phyloP scores from a whole-genome alignment of 2,113 vertebrate species.

The Grallaria varia region DNA sequence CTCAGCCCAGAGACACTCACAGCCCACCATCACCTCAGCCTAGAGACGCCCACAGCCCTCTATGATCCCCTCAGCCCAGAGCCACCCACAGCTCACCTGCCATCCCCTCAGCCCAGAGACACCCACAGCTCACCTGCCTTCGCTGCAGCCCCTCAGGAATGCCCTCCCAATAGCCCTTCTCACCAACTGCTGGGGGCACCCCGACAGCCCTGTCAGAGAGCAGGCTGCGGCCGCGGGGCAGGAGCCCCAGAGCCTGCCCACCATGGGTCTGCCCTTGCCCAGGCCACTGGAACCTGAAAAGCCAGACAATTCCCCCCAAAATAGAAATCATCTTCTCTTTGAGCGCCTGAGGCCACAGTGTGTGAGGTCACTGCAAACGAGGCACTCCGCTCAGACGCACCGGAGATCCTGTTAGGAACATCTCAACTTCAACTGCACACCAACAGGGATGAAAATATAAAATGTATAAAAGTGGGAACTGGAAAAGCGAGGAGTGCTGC shows the following conservation, averaged over 20 bases:
- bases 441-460: fast-evolving
- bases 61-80: too few species aligned
- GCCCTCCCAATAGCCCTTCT: background rate
- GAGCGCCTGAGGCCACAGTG: background rate
- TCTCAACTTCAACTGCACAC: background rate
- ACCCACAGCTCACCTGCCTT: too few species aligned
- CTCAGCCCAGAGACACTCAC: too few species aligned
- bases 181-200: fast-evolving
- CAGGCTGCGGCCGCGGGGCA: background rate
- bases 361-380: background rate
- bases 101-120: too few species aligned
- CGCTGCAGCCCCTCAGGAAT: background rate
- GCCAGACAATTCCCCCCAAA: background rate
- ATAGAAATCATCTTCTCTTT: background rate
- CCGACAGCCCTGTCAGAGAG: fast-evolving
- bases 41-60: too few species aligned
- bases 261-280: background rate
- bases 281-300: fast-evolving
- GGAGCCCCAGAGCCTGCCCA: background rate
- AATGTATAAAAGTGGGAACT: background rate
- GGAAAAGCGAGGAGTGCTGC: background rate
- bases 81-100: too few species aligned
- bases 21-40: too few species aligned
- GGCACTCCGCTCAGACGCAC: background rate
- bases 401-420: background rate